These are phyloP conservation scores for Pimpla rufipes DNA, from an alignment of 2,888 invertebrate species.

Conservation along the genomic window DNA sequence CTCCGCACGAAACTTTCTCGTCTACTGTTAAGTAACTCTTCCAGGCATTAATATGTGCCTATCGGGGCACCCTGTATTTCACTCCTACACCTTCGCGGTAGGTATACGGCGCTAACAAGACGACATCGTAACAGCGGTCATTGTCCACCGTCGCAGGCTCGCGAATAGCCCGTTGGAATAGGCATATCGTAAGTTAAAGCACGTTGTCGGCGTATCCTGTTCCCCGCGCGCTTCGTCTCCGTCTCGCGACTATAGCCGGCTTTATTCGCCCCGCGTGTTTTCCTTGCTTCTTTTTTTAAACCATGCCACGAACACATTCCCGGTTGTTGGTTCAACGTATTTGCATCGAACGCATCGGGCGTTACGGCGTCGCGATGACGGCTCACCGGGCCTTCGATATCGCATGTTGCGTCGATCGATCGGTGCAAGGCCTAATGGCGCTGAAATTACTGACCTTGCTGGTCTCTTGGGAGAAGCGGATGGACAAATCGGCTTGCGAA, in stretches of 20 bases:
- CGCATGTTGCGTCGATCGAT: slow-evolving; percentile 41
- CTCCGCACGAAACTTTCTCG: slow-evolving; percentile 30
- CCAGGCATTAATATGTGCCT: slow-evolving; percentile 7
- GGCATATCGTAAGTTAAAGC: slow-evolving; percentile 72
- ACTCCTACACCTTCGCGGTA: slow-evolving; percentile 14
- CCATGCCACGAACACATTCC: slow-evolving; percentile 42
- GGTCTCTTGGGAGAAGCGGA: slow-evolving; percentile 6
- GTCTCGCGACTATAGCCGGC: slow-evolving; percentile 25
- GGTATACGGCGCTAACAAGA: slow-evolving; percentile 45
- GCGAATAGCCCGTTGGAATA: slow-evolving; percentile 1
- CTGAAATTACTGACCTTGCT: slow-evolving; percentile 34
- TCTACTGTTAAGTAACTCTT: slow-evolving; percentile 19
- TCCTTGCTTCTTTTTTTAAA: slow-evolving; percentile 44
- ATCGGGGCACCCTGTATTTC: slow-evolving; percentile 20
- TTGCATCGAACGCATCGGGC: slow-evolving; percentile 10
- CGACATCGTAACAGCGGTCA: slow-evolving; percentile 67
- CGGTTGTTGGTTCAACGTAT: slow-evolving; percentile 20
- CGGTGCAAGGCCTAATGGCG: slow-evolving; percentile 22
- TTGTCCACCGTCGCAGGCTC: slow-evolving; percentile 62
- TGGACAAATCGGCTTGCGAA: not conserved
- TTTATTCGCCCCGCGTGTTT: slow-evolving; percentile 35
- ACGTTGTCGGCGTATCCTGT: slow-evolving; percentile 74
- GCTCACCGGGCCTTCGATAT: slow-evolving; percentile 26
- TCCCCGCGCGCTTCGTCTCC: slow-evolving; percentile 49
- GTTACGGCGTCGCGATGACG: slow-evolving; percentile 16